Evolutionary conservation across 2,113 vertebrate species (phyloP).

Genomic region (Varanus komodoensis): DNA sequence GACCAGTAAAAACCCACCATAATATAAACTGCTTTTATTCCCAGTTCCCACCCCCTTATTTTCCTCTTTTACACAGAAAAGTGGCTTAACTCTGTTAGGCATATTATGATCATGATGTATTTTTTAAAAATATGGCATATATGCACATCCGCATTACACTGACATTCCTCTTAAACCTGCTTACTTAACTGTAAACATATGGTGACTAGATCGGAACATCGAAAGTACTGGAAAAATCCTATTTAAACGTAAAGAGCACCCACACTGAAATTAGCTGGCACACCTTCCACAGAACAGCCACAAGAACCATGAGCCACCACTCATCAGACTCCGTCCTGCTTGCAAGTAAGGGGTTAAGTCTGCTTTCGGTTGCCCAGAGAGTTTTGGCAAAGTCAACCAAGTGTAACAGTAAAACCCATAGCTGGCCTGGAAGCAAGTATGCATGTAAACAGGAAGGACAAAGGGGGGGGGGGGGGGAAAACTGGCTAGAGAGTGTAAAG

Average conservation of each 20-base stretch:
- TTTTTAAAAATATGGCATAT: not conserved
- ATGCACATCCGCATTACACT: not conserved
- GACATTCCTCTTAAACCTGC: not conserved
- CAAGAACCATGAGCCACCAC: not conserved
- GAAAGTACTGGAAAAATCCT: not conserved
- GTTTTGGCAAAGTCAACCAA: not conserved
- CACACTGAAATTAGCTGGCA: not conserved
- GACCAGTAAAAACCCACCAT: not conserved
- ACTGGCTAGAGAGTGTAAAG: not conserved
- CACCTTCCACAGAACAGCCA: not conserved
- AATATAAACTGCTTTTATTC: no score
- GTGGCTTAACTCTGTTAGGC: not conserved
- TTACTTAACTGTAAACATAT: not conserved
- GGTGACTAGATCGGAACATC: not conserved
- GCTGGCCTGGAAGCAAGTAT: conserved; percentile 19
- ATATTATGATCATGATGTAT: not conserved
- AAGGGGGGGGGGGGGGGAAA: not conserved
- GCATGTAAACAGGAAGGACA: conserved; percentile 34
- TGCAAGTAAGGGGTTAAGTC: not conserved
- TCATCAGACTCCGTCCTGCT: not conserved
- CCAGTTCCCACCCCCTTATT: not conserved
- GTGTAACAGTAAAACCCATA: conserved; percentile 5
- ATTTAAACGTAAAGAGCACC: not conserved
- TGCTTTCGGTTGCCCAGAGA: not conserved
- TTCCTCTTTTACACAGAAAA: not conserved